phyloP scores from a whole-genome alignment of 2,113 vertebrate species.

The Seriola quinqueradiata region DNA sequence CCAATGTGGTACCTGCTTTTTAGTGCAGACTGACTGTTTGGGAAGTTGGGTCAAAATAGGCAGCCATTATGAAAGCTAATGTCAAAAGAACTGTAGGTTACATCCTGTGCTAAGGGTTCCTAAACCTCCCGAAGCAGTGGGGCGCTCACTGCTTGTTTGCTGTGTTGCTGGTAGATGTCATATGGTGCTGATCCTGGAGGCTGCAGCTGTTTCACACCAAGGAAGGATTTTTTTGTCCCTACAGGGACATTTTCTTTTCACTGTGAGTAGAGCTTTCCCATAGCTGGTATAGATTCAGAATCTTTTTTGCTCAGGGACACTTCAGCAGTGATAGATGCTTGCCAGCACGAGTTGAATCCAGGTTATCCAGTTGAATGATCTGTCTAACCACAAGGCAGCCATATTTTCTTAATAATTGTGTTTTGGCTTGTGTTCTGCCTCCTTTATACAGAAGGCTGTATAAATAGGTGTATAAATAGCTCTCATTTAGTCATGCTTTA shows the following conservation, averaged over 20 bases:
- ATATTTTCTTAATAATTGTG: neutral
- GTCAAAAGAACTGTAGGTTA: conserved; percentile 13
- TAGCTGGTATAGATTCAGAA: conserved; percentile 4
- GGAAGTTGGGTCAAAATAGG: neutral
- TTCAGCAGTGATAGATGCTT: neutral
- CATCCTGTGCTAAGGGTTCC: neutral
- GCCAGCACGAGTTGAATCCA: neutral
- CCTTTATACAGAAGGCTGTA: neutral
- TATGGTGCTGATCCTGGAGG: conserved; percentile 12
- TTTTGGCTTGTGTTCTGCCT: neutral
- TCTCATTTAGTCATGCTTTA: neutral
- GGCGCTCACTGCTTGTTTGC: neutral
- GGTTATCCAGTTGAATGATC: neutral
- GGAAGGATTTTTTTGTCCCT: conserved; percentile 13
- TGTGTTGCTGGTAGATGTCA: conserved; percentile 25
- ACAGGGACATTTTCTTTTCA: neutral
- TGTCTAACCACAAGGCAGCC: neutral
- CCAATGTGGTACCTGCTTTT: conserved; percentile 6
- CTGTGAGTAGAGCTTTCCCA: neutral
- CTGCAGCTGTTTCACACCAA: conserved; percentile 31
- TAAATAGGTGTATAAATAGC: neutral
- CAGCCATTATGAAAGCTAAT: conserved; percentile 9
- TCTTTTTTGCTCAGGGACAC: conserved; percentile 31
- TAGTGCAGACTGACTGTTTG: conserved; percentile 3
- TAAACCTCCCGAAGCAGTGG: neutral